Conservation (phyloP, 1,140 invertebrate genomes). For the Lordiphosa mommai region DNA sequence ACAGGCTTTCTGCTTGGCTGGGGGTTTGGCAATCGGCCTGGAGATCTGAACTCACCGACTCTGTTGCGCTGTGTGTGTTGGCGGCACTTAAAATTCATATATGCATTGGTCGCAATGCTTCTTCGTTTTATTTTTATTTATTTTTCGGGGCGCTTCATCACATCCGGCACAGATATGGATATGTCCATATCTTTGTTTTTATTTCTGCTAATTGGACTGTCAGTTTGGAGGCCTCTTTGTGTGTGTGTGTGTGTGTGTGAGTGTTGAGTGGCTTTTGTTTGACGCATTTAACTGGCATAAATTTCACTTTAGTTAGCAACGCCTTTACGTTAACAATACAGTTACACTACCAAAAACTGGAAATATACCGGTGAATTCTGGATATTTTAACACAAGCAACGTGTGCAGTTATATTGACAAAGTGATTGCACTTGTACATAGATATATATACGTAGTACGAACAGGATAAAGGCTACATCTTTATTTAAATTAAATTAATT, state of each 20-base stretch:
- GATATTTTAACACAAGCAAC: too few relatives aligned
- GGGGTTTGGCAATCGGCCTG: slow-evolving; percentile 49
- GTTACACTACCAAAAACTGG: slow-evolving; percentile 36
- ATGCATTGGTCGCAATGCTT: slow-evolving; percentile 31
- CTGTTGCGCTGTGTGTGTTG: slow-evolving; percentile 17
- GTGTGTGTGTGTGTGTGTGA: neutral
- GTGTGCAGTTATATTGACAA: too few relatives aligned
- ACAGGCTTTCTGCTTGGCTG: slow-evolving; percentile 69
- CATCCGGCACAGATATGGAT: slow-evolving; percentile 62
- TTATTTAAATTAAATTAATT: too few relatives aligned
- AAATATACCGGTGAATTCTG: neutral
- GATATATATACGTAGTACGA: too few relatives aligned
- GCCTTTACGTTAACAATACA: slow-evolving; percentile 21
- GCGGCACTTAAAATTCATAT: slow-evolving; percentile 61
- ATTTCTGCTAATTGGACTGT: slow-evolving; percentile 76
- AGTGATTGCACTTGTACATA: too few relatives aligned
- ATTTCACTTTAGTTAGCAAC: slow-evolving; percentile 62
- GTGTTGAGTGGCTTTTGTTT: slow-evolving; percentile 49
- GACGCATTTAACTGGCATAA: slow-evolving; percentile 59
- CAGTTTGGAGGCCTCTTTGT: slow-evolving; percentile 38
- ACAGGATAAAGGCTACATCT: too few relatives aligned
- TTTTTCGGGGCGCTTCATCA: slow-evolving; percentile 46
- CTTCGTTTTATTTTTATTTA: slow-evolving; percentile 4
- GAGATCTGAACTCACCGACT: slow-evolving; percentile 4
- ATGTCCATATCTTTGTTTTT: slow-evolving; percentile 28